Evolutionary conservation across 2,113 vertebrate genomes (phyloP).

Genomic region (rabbit (Oryctolagus cuniculus)): mOryCun1.1 NC_091439.1:48871501-48872000

Average conservation of each 20-base stretch:
- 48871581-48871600: accelerated
- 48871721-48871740: background rate
- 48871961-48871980: too few species aligned
- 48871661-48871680: background rate
- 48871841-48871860: background rate
- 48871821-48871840: background rate
- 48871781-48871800: background rate
- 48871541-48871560: background rate
- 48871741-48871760: background rate
- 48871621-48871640: background rate
- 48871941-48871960: background rate
- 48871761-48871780: background rate
- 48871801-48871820: background rate
- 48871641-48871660: background rate
- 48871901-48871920: background rate
- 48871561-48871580: background rate
- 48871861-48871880: background rate
- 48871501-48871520: accelerated
- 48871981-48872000: background rate
- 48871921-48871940: background rate
- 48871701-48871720: background rate
- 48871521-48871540: background rate
- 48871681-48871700: background rate
- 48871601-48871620: background rate
- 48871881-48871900: conserved; percentile 2